Base-by-base conservation (phyloP, 2,797 vertebrate genomes). In the Lindbergichthys nudifrons region DNA sequence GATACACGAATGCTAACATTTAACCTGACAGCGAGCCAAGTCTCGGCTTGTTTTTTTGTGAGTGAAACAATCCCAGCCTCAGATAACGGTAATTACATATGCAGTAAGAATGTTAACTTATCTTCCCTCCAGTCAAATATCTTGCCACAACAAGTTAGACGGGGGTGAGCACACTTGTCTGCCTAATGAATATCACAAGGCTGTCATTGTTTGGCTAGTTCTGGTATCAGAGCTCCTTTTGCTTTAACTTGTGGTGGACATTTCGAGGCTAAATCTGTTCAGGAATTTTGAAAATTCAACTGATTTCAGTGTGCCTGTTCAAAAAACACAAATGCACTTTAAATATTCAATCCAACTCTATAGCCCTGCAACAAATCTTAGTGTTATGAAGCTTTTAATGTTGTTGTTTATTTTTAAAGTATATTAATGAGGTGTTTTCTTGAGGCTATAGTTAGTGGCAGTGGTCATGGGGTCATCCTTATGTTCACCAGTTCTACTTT, bases 1-100 rank as follows among this genome's bases (percentile, higher is more conserved):
- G 19, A 41, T 19, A 14, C 67, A 18, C 4, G 52, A 63, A 32
- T 61, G 82, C 79, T 87, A 87, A 63, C 50, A 3, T 36, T 23
- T 14, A 63, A 48, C 5, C 8, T 36, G 1, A 36, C 19, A 30
- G 15, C 13, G 12, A 46, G 41, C 1, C 23, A 30, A n/a, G 52
- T 54, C 60, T 21, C n/a, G 42, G 5, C 43, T 43, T n/a, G 6
- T 45, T 62, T 2, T 10, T 9, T 4, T 14, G 18, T 9, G 23
- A 10, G 5, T 14, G 4, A 45, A 56, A n/a, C 19, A 51, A 7
- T 30, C 3, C 12, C 3, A 19, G 2, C 10, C 9, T 43, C 12
- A 26, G 2, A 12, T 59, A 60, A 52, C 12, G 6, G 2, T 21
- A 48, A 36, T 42, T 21, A 1, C 47, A 41, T 65, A 19, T 18